Percentiles rank a stretch among this genome's conserved stretches.
Evolutionary conservation across 2,888 invertebrate species (phyloP).

Genomic region (Drosophila vallismaia): DNA sequence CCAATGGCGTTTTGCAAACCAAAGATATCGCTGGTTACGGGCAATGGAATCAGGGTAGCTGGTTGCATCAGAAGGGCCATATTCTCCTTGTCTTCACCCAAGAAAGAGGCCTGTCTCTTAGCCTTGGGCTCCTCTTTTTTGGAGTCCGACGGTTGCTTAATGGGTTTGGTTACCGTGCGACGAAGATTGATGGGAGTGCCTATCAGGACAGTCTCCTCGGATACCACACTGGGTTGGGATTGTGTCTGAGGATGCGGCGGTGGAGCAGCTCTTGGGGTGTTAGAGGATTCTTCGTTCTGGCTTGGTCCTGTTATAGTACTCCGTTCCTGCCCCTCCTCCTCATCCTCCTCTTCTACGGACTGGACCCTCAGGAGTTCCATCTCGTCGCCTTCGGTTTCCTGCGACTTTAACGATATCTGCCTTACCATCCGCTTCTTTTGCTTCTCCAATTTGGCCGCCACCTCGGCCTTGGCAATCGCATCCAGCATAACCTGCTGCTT

Average conservation of each 20-base stretch:
- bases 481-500: conserved; percentile 90
- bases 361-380: conserved; percentile 61
- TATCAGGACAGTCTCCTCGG: conserved; percentile 82
- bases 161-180: conserved; percentile 79
- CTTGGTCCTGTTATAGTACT: neutral
- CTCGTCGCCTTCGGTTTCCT: conserved; percentile 23
- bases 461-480: conserved; percentile 91
- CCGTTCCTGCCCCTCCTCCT: conserved; percentile 6
- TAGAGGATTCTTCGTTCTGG: conserved; percentile 28
- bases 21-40: conserved; percentile 82
- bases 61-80: conserved; percentile 82
- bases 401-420: conserved; percentile 52
- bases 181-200: conserved; percentile 83
- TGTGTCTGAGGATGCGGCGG: conserved; percentile 12
- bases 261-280: conserved; percentile 59
- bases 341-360: conserved; percentile 66
- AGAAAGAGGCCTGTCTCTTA: conserved; percentile 7
- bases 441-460: conserved; percentile 89
- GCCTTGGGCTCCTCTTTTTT: conserved; percentile 8
- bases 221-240: conserved; percentile 24
- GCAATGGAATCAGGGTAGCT: conserved; percentile 83
- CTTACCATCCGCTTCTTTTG: conserved; percentile 84
- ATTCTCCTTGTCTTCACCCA: conserved; percentile 66
- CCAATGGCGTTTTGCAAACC: conserved; percentile 83
- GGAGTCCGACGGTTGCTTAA: conserved; percentile 40